Evolutionary conservation across 2,888 invertebrate species (phyloP).

Genomic region (Aethes cnicana): DNA sequence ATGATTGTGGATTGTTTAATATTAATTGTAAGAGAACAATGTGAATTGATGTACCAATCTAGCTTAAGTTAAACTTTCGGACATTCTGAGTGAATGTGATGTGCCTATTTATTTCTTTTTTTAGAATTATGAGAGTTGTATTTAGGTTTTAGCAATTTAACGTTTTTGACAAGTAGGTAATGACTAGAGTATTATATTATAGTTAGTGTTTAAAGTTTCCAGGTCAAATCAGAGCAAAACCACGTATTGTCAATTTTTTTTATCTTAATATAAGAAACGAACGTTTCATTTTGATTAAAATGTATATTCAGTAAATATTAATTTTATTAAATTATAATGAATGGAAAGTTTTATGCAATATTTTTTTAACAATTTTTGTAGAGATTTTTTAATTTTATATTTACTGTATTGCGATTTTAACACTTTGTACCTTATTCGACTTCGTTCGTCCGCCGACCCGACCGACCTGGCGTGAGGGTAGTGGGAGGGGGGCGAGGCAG

Average conservation of each 20-base stretch:
- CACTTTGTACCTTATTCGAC: conserved; percentile 37
- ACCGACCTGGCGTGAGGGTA: conserved; percentile 5
- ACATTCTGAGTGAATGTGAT: conserved; percentile 71
- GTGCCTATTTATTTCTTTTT: conserved; percentile 79
- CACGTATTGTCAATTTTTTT: conserved; percentile 46
- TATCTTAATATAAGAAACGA: conserved; percentile 35
- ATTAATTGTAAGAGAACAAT: conserved; percentile 55
- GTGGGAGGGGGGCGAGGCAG: conserved; percentile 28
- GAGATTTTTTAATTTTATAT: conserved; percentile 49
- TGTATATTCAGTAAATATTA: conserved; percentile 73
- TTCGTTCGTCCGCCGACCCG: too few relatives aligned
- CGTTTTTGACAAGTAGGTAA: conserved; percentile 62
- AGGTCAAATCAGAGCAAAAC: conserved; percentile 40
- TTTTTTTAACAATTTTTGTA: conserved; percentile 57
- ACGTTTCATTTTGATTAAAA: conserved; percentile 51
- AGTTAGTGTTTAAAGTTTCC: conserved; percentile 49
- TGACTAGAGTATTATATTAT: conserved; percentile 52
- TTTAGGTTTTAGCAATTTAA: conserved; percentile 57
- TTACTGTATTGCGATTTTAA: conserved; percentile 44
- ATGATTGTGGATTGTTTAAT: conserved; percentile 67
- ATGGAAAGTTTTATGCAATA: conserved; percentile 66
- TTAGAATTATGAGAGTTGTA: conserved; percentile 65
- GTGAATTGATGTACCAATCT: conserved; percentile 60
- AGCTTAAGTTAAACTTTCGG: conserved; percentile 57
- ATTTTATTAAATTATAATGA: conserved; percentile 64